A percentile compares a stretch with the other conserved stretches of the same genome.
These are phyloP conservation scores for Rousettus madagascariensis DNA, from an alignment of 2,797 vertebrate species.

Conservation along the genomic window DNA sequence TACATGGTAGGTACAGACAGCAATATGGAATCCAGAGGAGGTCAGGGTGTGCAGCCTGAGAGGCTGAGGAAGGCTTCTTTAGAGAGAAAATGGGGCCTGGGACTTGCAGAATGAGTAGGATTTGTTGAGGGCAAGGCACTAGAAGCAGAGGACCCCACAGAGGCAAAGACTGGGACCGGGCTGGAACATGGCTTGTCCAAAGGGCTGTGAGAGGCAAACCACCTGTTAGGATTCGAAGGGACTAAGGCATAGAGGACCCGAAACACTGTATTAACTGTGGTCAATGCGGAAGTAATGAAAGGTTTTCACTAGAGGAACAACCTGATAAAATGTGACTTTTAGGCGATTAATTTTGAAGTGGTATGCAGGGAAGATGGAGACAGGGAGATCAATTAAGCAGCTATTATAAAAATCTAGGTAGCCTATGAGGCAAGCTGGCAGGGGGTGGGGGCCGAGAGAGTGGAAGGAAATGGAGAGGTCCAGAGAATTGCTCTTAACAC, in stretches of 20 bases:
- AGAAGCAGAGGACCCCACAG: neutral
- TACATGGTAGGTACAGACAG: neutral
- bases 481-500: neutral
- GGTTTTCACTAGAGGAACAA: conserved; percentile 1
- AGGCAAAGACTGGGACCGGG: neutral
- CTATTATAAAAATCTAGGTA: neutral
- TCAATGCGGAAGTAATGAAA: neutral
- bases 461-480: neutral
- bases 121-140: neutral
- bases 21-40: neutral
- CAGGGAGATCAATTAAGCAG: neutral
- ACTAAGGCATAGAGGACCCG: neutral
- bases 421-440: neutral
- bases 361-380: neutral
- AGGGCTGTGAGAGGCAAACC: neutral
- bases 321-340: conserved; percentile 43
- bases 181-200: neutral
- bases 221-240: neutral
- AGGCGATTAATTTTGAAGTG: conserved; percentile 55
- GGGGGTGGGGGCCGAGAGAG: neutral
- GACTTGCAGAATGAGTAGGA: neutral
- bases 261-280: neutral
- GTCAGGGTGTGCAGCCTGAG: neutral
- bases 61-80: neutral
- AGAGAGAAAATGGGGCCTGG: neutral